These are phyloP conservation scores for Dynastes maya DNA, from an alignment of 2,888 invertebrate genomes.

Conservation along the genomic window DNA sequence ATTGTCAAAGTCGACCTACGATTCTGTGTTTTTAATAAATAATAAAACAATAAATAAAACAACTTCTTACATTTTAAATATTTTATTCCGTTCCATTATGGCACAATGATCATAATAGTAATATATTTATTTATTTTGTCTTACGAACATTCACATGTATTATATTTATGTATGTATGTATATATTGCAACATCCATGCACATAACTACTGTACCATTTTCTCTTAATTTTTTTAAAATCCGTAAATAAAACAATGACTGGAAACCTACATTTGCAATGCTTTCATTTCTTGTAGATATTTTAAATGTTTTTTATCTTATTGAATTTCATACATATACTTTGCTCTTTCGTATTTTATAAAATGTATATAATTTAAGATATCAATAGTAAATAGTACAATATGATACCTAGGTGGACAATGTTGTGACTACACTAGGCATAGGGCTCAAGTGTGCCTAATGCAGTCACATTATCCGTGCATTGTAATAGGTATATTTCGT, in stretches of 20 bases:
- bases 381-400: no score
- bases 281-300: neutral
- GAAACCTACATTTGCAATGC: neutral
- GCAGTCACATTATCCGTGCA: constrained; percentile 22
- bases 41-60: neutral
- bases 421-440: constrained; percentile 31
- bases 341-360: neutral
- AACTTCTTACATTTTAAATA: neutral
- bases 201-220: neutral
- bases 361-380: no score
- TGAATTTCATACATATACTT: neutral
- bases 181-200: neutral
- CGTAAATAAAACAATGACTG: neutral
- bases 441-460: constrained; percentile 43
- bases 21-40: neutral
- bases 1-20: no score
- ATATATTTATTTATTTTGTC: constrained; percentile 11
- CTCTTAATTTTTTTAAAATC: neutral
- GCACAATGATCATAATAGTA: constrained; percentile 24
- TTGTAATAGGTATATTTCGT: neutral
- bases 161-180: no score
- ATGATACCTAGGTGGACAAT: constrained; percentile 11
- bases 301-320: neutral
- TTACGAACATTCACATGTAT: constrained; percentile 1
- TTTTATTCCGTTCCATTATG: constrained; percentile 17